These are phyloP conservation scores for Macaca nemestrina DNA, from an alignment of 2,113 vertebrate genomes.

Conservation along the genomic window DNA sequence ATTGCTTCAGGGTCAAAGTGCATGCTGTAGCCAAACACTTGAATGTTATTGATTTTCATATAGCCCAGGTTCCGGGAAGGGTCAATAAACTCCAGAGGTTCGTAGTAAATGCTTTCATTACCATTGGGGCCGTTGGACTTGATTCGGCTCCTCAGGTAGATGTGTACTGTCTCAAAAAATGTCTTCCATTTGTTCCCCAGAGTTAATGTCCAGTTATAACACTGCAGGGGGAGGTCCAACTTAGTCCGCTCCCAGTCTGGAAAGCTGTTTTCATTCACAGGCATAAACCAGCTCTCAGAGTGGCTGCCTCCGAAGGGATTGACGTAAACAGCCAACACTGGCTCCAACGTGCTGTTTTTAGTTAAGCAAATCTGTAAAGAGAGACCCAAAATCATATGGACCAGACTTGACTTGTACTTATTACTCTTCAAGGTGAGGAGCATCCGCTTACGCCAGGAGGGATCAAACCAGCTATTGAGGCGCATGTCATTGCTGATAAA, in stretches of 20 bases:
- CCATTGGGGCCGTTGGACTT: conserved; percentile 87
- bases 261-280: conserved; percentile 92
- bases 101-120: conserved; percentile 95
- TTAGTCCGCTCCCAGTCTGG: conserved; percentile 97
- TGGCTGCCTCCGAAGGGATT: conserved; percentile 99
- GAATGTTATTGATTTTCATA: conserved; percentile 99
- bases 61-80: conserved; percentile 95
- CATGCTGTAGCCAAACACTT: conserved; percentile 99
- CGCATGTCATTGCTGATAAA: conserved; percentile 99
- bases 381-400: conserved; percentile 97
- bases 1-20: conserved; percentile 98
- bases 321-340: conserved; percentile 94
- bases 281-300: conserved; percentile 98
- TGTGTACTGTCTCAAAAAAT: conserved; percentile 98
- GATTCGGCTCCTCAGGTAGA: conserved; percentile 96
- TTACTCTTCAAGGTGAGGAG: conserved; percentile 97
- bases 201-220: conserved; percentile 97
- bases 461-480: conserved; percentile 99
- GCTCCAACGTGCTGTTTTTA: conserved; percentile 98
- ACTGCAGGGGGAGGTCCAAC: conserved; percentile 95
- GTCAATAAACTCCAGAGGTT: conserved; percentile 94
- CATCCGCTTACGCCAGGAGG: conserved; percentile 97
- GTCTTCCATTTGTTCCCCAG: conserved; percentile 99
- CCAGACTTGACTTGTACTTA: conserved; percentile 98
- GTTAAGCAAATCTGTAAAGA: conserved; percentile 97